Evolutionary conservation across 2,888 invertebrate genomes (phyloP).

Genomic region (Chloroclystis v-ata): DNA sequence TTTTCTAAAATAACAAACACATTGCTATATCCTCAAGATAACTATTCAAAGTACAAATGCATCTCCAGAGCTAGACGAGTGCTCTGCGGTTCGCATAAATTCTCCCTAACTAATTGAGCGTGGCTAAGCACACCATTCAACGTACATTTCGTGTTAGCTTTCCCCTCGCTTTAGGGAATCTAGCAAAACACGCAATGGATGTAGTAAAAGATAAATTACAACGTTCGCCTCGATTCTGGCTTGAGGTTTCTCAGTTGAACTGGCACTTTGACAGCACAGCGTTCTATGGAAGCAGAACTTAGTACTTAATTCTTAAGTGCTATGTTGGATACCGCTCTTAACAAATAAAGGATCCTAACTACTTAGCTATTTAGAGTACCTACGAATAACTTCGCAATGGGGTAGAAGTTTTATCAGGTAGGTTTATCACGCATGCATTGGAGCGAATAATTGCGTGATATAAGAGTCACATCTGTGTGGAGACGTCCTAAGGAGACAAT

Average conservation of each 20-base stretch:
- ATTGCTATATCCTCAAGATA: conserved; percentile 15
- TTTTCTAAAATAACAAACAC: not conserved
- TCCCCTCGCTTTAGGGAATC: not conserved
- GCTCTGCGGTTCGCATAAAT: conserved; percentile 24
- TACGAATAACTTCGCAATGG: no score
- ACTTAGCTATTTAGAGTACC: not conserved
- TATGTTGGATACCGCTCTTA: conserved; percentile 6
- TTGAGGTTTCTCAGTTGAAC: conserved; percentile 9
- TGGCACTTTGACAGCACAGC: conserved; percentile 16
- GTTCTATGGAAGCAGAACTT: conserved; percentile 7
- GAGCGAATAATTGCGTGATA: conserved; percentile 22
- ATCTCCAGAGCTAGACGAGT: conserved; percentile 20
- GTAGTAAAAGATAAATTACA: conserved; percentile 12
- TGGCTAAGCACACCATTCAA: conserved; percentile 18
- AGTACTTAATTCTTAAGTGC: conserved; percentile 9
- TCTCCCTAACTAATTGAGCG: conserved; percentile 19
- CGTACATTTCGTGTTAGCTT: conserved; percentile 22
- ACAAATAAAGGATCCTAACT: not conserved
- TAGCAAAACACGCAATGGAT: conserved; percentile 24
- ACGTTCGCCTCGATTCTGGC: conserved; percentile 9
- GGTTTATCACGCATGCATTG: no score
- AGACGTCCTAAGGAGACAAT: conserved; percentile 8
- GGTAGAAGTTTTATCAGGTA: no score
- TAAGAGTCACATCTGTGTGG: conserved; percentile 15
- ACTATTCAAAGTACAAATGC: conserved; percentile 25